Conservation (phyloP, 1,140 invertebrate genomes). For the Manduca sexta region DNA sequence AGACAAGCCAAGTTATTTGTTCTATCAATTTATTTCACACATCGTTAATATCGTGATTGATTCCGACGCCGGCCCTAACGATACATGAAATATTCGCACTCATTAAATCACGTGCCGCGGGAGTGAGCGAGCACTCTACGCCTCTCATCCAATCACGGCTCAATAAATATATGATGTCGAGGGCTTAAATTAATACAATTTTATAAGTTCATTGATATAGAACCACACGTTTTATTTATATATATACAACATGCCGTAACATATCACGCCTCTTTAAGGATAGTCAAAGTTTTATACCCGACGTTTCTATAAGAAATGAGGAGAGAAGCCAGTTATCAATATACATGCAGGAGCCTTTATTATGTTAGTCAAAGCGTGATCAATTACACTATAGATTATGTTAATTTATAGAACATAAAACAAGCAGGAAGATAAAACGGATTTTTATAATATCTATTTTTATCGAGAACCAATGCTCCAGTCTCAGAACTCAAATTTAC, state of each 20-base stretch:
- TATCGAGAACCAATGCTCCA: slow-evolving; percentile 28
- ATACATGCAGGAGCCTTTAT: too few species aligned
- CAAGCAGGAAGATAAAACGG: slow-evolving; percentile 6
- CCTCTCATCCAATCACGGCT: slow-evolving; percentile 47
- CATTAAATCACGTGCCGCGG: slow-evolving; percentile 6
- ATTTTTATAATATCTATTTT: slow-evolving; percentile 20
- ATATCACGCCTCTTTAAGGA: too few species aligned
- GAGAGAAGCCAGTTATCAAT: too few species aligned
- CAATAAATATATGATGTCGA: slow-evolving; percentile 35
- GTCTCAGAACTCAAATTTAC: slow-evolving; percentile 53
- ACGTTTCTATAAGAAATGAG: too few species aligned
- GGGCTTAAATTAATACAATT: slow-evolving; percentile 14
- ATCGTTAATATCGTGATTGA: slow-evolving; percentile 67
- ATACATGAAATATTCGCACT: slow-evolving; percentile 64
- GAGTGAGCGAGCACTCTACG: slow-evolving; percentile 36
- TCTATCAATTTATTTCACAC: slow-evolving; percentile 58
- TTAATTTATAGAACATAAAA: not conserved
- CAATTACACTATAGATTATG: too few species aligned
- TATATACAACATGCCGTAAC: too few species aligned
- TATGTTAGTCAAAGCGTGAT: too few species aligned
- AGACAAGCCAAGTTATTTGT: slow-evolving; percentile 17
- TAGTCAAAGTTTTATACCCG: too few species aligned
- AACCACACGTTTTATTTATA: too few species aligned
- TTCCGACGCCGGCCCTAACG: slow-evolving; percentile 57
- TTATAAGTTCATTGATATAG: not conserved